A percentile compares a stretch with the other conserved stretches of the same genome.
Evolutionary conservation across 2,888 invertebrate genomes (phyloP).

Genomic region (Busseola fusca): DNA sequence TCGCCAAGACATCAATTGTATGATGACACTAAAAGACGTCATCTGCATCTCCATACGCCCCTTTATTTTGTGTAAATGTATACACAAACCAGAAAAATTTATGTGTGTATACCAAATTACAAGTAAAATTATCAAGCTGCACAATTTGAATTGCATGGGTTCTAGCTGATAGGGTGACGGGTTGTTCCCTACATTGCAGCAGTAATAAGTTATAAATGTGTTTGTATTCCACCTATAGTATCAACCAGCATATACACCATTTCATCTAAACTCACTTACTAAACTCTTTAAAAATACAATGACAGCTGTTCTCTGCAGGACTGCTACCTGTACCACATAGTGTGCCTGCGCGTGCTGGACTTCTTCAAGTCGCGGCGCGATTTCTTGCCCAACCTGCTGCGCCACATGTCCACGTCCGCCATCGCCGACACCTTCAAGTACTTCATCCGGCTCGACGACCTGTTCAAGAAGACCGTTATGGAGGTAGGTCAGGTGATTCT

Average conservation of each 20-base stretch:
- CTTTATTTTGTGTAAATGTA: neutral
- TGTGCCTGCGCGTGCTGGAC: slow-evolving; percentile 97
- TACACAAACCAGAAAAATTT: neutral
- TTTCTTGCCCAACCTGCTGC: slow-evolving; percentile 95
- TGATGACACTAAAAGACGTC: neutral
- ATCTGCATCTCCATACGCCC: slow-evolving; percentile 7
- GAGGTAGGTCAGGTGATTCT: slow-evolving; percentile 71
- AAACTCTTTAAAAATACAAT: neutral
- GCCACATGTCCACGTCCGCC: slow-evolving; percentile 97
- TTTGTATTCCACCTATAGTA: neutral
- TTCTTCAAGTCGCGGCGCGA: slow-evolving; percentile 96
- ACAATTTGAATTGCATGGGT: neutral
- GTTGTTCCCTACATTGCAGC: no score
- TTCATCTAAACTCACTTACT: neutral
- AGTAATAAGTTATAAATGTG: neutral
- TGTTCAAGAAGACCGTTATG: slow-evolving; percentile 82
- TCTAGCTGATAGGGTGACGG: neutral
- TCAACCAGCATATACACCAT: neutral
- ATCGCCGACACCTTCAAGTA: slow-evolving; percentile 97
- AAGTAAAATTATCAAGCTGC: neutral
- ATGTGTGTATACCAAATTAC: neutral
- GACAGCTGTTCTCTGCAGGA: slow-evolving; percentile 87
- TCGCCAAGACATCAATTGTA: neutral
- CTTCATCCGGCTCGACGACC: slow-evolving; percentile 92
- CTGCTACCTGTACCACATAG: slow-evolving; percentile 97